Base-by-base conservation (phyloP, 1,140 invertebrate species). In the Pogonomyrmex barbatus region DNA sequence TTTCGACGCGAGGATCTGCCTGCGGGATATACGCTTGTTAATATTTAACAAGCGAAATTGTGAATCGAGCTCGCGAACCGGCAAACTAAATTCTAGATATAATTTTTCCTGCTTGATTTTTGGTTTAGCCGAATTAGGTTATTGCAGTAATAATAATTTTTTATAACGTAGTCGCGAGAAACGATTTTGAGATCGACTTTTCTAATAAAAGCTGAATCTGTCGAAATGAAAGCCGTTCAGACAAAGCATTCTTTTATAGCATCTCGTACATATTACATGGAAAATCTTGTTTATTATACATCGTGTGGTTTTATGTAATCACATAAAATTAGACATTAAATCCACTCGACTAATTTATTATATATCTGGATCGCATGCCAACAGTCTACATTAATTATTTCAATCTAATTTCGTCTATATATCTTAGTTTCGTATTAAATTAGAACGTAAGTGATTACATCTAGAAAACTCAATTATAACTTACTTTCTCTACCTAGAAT, bases 221-320 rank as follows among this genome's bases (percentile, higher is more conserved):
- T 75, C 68, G 75, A 62, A 83, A 83, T 2, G 67, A 83, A 83
- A 73, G 70, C 56, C 54, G 36, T 73, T 83, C 52, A 39, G 3
- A 12, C 17, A 12, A 24, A 3, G 17, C 17, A 73, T 39, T 58
- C 12, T 8, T 73, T 30, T 30, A 12, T 24, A 12, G 52, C 33
- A 62, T 58, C 30, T 71, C 30, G 17, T 24, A 24, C 70, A 36
- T 24, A 75, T 36, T 4, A 2, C 45, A 47, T 24, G 8, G 60
- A 58, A 82, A 30, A 71, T 24, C 24, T 24, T 8, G 30, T 68
- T 42, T 68, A 6, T 71, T 36, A 56, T 33, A 47, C 30, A 2
- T 0, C 6, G 3, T 47, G 54, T n/a, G 47, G 30, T 10, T 73
- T 82, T 82, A 60, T 30, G 33, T 54, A 70, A 70, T 6, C n/a